Evolutionary conservation across 2,113 vertebrate genomes (phyloP).

Genomic region (Micromys minutus): DNA sequence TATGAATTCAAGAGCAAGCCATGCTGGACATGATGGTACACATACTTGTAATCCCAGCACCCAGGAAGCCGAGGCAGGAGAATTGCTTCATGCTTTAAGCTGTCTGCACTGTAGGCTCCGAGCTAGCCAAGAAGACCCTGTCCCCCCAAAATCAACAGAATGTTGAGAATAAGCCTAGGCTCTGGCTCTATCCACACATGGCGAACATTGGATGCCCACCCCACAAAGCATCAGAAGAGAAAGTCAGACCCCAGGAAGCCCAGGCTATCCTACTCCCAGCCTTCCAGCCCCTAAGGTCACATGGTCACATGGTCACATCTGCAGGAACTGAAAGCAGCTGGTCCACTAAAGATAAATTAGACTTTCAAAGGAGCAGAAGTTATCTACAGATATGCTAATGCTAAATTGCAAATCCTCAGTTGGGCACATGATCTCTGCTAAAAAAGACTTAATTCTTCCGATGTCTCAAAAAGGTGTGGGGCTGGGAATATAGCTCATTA

Average conservation of each 20-base stretch:
- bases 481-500: not conserved
- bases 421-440: not conserved
- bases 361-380: conserved; percentile 33
- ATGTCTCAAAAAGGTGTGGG: not conserved
- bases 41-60: not conserved
- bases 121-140: not conserved
- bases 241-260: not conserved
- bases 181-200: not conserved
- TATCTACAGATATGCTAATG: conserved; percentile 69
- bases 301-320: not conserved
- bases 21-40: rapidly evolving
- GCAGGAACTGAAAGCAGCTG: not conserved
- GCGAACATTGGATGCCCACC: not conserved
- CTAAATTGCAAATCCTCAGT: not conserved
- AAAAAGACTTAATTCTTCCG: conserved; percentile 32
- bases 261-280: not conserved
- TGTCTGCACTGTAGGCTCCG: not conserved
- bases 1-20: not conserved
- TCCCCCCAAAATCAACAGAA: not conserved
- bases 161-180: not conserved
- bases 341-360: conserved; percentile 1
- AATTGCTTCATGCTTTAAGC: not conserved
- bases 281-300: not conserved
- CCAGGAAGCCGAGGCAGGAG: not conserved
- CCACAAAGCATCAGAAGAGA: not conserved